Conservation (phyloP, 2,888 invertebrate species). For the Eupithecia subumbrata region DNA sequence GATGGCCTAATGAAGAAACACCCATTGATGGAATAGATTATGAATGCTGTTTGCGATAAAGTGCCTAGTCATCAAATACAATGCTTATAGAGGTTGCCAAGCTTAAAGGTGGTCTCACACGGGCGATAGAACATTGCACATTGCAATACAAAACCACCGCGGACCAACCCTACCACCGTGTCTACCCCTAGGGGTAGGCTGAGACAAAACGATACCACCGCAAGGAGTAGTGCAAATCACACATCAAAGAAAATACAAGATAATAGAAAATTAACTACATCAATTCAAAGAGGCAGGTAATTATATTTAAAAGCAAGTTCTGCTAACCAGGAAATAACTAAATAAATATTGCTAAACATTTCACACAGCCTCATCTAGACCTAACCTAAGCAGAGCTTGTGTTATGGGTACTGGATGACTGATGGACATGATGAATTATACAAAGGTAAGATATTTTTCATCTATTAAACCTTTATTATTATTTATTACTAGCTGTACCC, state of each 20-base stretch:
- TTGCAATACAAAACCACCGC: background rate
- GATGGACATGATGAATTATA: too few species aligned
- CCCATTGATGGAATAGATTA: slow-evolving; percentile 62
- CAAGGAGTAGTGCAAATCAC: background rate
- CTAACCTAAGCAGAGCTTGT: too few species aligned
- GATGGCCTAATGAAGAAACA: background rate
- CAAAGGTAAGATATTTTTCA: too few species aligned
- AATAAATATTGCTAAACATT: background rate
- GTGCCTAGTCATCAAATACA: slow-evolving; percentile 55
- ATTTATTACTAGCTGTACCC: too few species aligned
- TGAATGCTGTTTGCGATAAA: slow-evolving; percentile 52
- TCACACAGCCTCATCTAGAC: too few species aligned
- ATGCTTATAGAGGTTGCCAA: background rate
- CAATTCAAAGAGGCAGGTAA: background rate
- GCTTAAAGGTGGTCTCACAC: background rate
- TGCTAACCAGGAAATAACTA: background rate
- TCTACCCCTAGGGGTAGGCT: background rate
- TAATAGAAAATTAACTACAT: background rate
- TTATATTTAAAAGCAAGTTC: background rate
- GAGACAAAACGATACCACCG: background rate
- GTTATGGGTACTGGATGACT: too few species aligned
- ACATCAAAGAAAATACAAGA: background rate
- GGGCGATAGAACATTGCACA: background rate
- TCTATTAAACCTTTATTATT: too few species aligned
- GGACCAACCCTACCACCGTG: background rate